Conservation (phyloP, 2,888 invertebrate species). For the Sicus ferrugineus region DNA sequence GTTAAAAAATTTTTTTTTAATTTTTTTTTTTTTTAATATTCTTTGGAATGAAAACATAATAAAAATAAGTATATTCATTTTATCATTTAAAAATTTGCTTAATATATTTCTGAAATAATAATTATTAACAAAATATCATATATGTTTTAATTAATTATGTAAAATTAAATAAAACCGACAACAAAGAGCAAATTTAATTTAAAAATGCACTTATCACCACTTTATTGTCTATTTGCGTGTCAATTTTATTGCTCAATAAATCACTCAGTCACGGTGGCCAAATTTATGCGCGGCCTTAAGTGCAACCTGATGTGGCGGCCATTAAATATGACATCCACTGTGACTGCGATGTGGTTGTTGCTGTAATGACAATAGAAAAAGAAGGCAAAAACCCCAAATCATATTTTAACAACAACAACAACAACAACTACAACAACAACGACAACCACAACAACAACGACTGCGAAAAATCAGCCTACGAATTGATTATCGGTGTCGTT, state of each 20-base stretch:
- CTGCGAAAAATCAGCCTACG: too few relatives aligned
- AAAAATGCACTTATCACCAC: too few relatives aligned
- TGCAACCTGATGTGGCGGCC: not conserved
- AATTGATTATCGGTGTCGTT: slow-evolving; percentile 4
- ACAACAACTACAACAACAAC: not conserved
- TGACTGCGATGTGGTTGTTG: not conserved
- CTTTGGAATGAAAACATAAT: too few relatives aligned
- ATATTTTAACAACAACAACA: not conserved
- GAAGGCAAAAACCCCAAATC: not conserved
- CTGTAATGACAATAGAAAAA: not conserved
- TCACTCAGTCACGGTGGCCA: not conserved
- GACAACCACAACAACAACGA: not conserved
- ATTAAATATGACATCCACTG: not conserved
- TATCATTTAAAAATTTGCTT: too few relatives aligned
- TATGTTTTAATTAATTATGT: not conserved
- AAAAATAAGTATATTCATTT: too few relatives aligned
- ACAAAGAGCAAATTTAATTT: slow-evolving; percentile 19
- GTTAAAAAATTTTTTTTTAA: too few relatives aligned
- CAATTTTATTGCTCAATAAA: slow-evolving; percentile 18
- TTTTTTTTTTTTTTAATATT: too few relatives aligned
- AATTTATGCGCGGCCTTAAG: not conserved
- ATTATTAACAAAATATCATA: not conserved
- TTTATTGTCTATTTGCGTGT: slow-evolving; percentile 27
- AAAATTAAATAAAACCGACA: slow-evolving; percentile 21
- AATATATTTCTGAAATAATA: not conserved